Base-by-base conservation (phyloP, 2,888 invertebrate species). In the Morpho helenor region DNA sequence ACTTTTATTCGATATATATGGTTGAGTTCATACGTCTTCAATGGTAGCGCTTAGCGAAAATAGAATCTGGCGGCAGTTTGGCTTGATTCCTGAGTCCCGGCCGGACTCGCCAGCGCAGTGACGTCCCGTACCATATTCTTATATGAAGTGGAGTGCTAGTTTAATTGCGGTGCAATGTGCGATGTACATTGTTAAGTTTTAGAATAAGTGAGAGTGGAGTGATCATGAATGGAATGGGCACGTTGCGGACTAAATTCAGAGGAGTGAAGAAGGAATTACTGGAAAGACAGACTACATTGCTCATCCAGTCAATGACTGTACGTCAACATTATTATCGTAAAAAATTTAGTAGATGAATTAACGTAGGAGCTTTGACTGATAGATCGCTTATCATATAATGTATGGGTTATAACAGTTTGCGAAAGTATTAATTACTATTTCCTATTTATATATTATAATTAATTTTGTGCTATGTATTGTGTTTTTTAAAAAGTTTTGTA, bases 291-390 rank as follows among this genome's bases (percentile, higher is more conserved):
- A 94, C 94, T n/a, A 94, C 93, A 74, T 86, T 94, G 68, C 92
- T 94, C 73, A 92, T 96, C 68, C 94, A 94, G 79, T 93, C 93
- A 53, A 95, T 96, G 95, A 96, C 96, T 80, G 96, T 96, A 92
- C 92, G 95, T 95, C 75, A 10, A 44, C 8, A 46, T 41, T 49
- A 22, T 45, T 53, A 51, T 45, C n/a, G 8, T 45, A 0, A 7
- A 45, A n/a, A 41, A 5, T 2, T 31, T 39, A 41, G 9, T 43
- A 10, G 9, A 43, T 43, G 54, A 8, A 16, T 7, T 7, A 23
- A 41, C 2, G 42, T 7, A 22, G 39, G n/a, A 41, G 40, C 41
- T 49, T 42, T 48, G 47, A 8, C 6, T 0, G 2, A 22, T 39
- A 5, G 31, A 31, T 31, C 31, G 31, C 31, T 31, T 31, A 31